phyloP scores from a whole-genome alignment of 37 sponge, comb jelly and placozoan species.

The Lycopodina hypogea region DNA sequence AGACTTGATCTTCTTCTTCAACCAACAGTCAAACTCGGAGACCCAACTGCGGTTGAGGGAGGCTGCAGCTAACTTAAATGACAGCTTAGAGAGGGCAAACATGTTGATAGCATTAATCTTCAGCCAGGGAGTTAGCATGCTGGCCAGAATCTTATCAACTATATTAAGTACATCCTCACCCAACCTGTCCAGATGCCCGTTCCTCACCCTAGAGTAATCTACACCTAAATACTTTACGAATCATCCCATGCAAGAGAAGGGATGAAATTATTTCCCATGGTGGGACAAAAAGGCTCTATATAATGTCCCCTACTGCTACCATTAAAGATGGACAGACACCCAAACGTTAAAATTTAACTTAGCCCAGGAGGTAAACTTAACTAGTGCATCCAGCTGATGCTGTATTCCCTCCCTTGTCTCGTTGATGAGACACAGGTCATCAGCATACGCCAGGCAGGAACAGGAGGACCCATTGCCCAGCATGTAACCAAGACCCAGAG shows the following conservation, averaged over 20 bases:
- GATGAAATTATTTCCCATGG: neutral
- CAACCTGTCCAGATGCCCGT: neutral
- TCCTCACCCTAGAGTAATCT: neutral
- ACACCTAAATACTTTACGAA: constrained; percentile 41
- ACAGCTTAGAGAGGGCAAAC: constrained; percentile 27
- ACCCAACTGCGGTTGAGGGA: constrained; percentile 28
- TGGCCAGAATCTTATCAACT: neutral
- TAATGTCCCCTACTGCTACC: neutral
- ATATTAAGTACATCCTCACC: neutral
- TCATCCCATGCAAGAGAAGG: constrained; percentile 16
- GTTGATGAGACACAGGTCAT: constrained; percentile 20
- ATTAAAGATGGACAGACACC: neutral
- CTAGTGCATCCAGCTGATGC: neutral
- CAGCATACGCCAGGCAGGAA: constrained; percentile 20
- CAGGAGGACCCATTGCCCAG: neutral
- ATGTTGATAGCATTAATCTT: constrained; percentile 52
- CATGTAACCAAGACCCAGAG: neutral
- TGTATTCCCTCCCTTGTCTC: neutral
- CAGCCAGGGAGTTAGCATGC: constrained; percentile 45
- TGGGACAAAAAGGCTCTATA: neutral
- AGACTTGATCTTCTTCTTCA: constrained; percentile 8
- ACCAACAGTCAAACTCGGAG: constrained; percentile 6
- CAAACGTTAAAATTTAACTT: constrained; percentile 36
- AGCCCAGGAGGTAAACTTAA: constrained; percentile 21
- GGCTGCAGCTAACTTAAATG: constrained; percentile 14